phyloP scores from a whole-genome alignment of 1,140 invertebrate genomes.

The Campoletis sonorensis region DNA sequence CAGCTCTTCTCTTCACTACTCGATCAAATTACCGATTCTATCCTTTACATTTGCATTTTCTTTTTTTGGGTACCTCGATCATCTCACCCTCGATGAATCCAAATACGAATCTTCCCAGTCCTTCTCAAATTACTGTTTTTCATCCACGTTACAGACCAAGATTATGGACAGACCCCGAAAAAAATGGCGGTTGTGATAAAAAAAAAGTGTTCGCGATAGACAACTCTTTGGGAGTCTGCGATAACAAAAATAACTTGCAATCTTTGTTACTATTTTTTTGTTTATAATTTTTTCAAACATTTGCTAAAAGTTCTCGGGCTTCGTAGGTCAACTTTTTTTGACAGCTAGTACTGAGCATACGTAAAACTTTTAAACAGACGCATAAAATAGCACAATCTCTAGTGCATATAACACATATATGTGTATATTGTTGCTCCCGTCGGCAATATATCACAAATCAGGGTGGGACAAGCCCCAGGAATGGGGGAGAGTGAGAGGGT shows the following conservation, averaged over 20 bases:
- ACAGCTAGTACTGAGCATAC: not conserved
- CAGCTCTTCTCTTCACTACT: not conserved
- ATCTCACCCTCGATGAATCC: not conserved
- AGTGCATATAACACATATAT: constrained; percentile 50
- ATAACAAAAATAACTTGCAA: too few relatives aligned
- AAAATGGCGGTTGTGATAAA: not conserved
- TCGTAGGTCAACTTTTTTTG: too few relatives aligned
- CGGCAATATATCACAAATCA: constrained; percentile 72
- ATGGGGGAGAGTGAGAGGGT: constrained; percentile 28
- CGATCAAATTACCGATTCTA: constrained; percentile 28
- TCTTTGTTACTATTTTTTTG: too few relatives aligned
- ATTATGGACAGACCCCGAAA: not conserved
- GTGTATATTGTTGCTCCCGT: constrained; percentile 65
- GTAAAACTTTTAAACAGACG: not conserved
- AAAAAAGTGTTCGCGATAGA: not conserved
- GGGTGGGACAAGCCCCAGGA: constrained; percentile 24
- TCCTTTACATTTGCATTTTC: constrained; percentile 21
- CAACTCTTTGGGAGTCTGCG: too few relatives aligned
- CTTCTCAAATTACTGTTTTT: constrained; percentile 28
- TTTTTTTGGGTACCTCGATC: not conserved
- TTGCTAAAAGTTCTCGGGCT: too few relatives aligned
- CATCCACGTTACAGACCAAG: not conserved
- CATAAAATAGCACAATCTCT: constrained; percentile 57
- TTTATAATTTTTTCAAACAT: too few relatives aligned
- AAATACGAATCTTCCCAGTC: not conserved